Evolutionary conservation across 2,888 invertebrate genomes (phyloP).

Genomic region (Trachelus tabidus): DNA sequence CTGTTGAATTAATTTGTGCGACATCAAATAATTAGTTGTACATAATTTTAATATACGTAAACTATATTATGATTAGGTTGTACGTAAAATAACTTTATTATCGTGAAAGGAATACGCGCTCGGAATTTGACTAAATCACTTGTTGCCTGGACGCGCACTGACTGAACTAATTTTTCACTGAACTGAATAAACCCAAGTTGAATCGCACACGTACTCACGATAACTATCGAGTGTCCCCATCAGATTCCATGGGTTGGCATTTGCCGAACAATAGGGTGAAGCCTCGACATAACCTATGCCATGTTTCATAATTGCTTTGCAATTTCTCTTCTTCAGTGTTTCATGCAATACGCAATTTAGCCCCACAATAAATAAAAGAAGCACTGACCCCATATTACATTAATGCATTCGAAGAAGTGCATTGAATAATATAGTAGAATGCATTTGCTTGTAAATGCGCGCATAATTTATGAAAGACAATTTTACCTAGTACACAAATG

Average conservation of each 20-base stretch:
- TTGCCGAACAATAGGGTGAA: not conserved
- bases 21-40: not conserved
- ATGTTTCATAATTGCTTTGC: not conserved
- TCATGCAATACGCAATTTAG: not conserved
- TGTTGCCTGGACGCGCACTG: constrained; percentile 1
- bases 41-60: not conserved
- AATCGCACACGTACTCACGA: constrained; percentile 3
- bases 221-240: constrained; percentile 18
- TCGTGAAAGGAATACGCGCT: not conserved
- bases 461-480: not conserved
- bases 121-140: not conserved
- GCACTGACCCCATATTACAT: not conserved
- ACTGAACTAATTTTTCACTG: constrained; percentile 18
- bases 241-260: not conserved
- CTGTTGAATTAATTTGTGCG: not conserved
- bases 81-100: not conserved
- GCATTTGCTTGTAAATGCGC: not conserved
- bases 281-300: constrained; percentile 3
- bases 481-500: not conserved
- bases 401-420: not conserved
- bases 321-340: not conserved
- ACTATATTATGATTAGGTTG: not conserved
- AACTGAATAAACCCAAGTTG: constrained; percentile 14
- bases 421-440: not conserved
- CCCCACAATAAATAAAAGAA: not conserved